phyloP scores from a whole-genome alignment of 2,113 vertebrate species.

The Shinisaurus crocodilurus region DNA sequence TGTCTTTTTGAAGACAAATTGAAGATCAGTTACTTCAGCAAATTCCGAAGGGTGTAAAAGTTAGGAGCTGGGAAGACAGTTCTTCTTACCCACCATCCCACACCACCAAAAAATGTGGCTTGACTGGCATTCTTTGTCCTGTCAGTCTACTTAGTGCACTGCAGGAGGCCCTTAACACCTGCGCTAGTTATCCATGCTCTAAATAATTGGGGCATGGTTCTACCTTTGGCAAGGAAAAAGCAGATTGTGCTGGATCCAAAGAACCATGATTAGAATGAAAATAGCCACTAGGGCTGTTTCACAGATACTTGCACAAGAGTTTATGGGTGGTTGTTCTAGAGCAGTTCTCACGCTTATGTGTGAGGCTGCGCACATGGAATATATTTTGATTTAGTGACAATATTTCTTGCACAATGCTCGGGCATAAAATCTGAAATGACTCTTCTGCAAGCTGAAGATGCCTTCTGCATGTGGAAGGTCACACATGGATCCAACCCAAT shows the following conservation, averaged over 20 bases:
- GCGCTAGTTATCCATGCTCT: neutral
- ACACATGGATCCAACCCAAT: neutral
- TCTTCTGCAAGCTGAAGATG: neutral
- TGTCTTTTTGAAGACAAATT: neutral
- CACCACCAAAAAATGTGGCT: no score
- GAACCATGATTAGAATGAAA: neutral
- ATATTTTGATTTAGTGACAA: neutral
- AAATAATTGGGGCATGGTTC: neutral
- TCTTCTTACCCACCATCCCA: neutral
- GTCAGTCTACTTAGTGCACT: neutral
- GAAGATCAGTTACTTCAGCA: no score
- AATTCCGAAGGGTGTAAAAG: neutral
- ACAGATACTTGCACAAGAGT: neutral
- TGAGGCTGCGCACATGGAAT: neutral
- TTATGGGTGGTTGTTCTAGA: neutral
- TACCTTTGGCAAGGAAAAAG: neutral
- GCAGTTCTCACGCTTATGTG: neutral
- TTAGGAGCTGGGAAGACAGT: neutral
- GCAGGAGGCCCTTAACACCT: neutral
- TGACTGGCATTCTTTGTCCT: no score
- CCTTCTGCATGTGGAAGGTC: neutral
- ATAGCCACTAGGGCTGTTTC: neutral
- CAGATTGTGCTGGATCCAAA: neutral
- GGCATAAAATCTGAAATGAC: neutral
- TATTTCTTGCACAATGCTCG: neutral